Evolutionary conservation across 2,797 vertebrate genomes (phyloP).

Genomic region (Sebastes vulpes): DNA sequence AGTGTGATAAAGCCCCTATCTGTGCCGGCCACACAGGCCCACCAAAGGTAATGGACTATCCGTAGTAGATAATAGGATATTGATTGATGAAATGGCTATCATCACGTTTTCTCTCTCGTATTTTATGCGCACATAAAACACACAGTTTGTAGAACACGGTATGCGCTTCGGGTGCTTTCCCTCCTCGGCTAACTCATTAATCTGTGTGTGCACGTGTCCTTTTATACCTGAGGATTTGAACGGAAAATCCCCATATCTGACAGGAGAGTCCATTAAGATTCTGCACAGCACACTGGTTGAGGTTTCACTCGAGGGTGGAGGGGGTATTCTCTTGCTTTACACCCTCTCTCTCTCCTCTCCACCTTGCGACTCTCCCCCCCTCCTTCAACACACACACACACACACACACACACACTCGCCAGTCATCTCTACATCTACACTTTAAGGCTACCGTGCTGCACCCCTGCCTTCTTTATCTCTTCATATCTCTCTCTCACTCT

Average conservation of each 20-base stretch:
- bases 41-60: slow-evolving; percentile 13
- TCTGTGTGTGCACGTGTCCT: slow-evolving; percentile 3
- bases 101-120: not conserved
- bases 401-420: not conserved
- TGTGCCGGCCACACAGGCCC: not conserved
- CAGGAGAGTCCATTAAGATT: slow-evolving; percentile 82
- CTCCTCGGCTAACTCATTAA: slow-evolving; percentile 22
- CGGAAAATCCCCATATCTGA: slow-evolving; percentile 83
- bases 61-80: slow-evolving; percentile 38
- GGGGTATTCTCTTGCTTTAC: slow-evolving; percentile 60
- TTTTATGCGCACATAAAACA: slow-evolving; percentile 13
- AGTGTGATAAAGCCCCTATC: slow-evolving; percentile 15
- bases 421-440: slow-evolving; percentile 18
- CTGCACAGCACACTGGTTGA: slow-evolving; percentile 67
- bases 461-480: slow-evolving; percentile 1
- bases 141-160: not conserved
- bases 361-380: not conserved
- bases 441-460: not conserved
- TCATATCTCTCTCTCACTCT: not conserved
- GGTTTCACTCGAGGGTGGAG: slow-evolving; percentile 63
- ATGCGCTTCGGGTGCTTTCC: slow-evolving; percentile 32
- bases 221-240: slow-evolving; percentile 54
- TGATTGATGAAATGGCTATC: slow-evolving; percentile 44
- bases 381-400: not conserved
- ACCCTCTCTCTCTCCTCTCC: not conserved